Evolutionary conservation across 2,797 vertebrate species (phyloP).

Genomic region (Australoheros facetus): DNA sequence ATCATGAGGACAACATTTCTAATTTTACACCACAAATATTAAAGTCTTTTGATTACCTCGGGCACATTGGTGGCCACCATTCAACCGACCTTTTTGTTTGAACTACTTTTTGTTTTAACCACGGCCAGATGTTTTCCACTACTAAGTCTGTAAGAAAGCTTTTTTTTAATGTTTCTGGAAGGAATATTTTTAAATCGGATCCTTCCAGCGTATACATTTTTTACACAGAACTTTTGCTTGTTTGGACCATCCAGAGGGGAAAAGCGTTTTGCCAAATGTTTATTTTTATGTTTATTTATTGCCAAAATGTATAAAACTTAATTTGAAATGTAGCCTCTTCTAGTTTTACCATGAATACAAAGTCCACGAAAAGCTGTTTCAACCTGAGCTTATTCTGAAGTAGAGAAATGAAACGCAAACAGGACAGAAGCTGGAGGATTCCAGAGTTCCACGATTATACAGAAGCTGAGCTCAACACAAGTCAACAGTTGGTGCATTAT

Average conservation of each 20-base stretch:
- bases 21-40: neutral
- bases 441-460: too few species aligned
- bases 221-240: neutral
- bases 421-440: too few species aligned
- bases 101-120: neutral
- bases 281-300: too few species aligned
- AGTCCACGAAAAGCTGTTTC: too few species aligned
- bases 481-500: neutral
- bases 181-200: accelerated
- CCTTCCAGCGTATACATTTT: neutral
- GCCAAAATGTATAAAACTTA: neutral
- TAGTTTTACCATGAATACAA: neutral
- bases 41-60: neutral
- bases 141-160: neutral
- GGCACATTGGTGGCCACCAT: neutral
- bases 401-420: neutral
- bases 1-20: neutral
- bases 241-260: neutral
- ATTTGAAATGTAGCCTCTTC: neutral
- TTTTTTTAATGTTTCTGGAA: neutral
- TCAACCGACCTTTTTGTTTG: neutral
- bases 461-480: too few species aligned
- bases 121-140: too few species aligned
- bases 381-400: neutral
- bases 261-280: neutral